These are phyloP conservation scores for Etheostoma nigrum DNA, from an alignment of 2,797 vertebrate genomes.

Conservation along the genomic window DNA sequence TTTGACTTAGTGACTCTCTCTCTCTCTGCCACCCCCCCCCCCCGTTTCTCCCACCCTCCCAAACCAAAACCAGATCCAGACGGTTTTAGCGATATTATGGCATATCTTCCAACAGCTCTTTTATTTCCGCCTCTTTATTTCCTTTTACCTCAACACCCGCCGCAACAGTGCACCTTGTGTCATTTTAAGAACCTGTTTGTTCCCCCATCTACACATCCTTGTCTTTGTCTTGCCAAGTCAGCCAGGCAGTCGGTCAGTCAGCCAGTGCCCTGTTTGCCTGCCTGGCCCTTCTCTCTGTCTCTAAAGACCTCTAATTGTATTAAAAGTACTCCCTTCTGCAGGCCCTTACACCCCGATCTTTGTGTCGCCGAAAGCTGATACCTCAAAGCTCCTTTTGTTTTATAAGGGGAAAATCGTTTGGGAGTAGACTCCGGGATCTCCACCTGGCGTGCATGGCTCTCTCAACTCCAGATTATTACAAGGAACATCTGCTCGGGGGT, in stretches of 20 bases:
- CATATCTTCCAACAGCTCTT: conserved; percentile 61
- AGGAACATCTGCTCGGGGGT: conserved; percentile 88
- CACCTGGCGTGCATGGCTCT: conserved; percentile 87
- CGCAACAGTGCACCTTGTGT: conserved; percentile 48
- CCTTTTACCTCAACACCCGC: conserved; percentile 61
- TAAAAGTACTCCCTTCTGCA: conserved; percentile 79
- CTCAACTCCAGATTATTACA: conserved; percentile 88
- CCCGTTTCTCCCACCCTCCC: conserved; percentile 33
- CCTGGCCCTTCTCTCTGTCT: conserved; percentile 63
- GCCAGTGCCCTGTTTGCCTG: conserved; percentile 64
- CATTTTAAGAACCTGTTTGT: conserved; percentile 70
- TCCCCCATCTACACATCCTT: conserved; percentile 59
- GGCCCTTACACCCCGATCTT: conserved; percentile 81
- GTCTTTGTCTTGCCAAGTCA: conserved; percentile 63
- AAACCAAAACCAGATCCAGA: conserved; percentile 74
- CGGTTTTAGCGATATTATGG: conserved; percentile 75
- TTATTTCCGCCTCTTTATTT: conserved; percentile 71
- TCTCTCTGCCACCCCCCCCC: conserved; percentile 14
- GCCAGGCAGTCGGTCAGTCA: conserved; percentile 54
- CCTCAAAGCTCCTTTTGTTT: conserved; percentile 89
- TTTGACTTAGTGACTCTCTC: conserved; percentile 69
- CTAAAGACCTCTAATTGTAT: conserved; percentile 86
- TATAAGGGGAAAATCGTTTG: conserved; percentile 79
- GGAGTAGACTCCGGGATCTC: conserved; percentile 83
- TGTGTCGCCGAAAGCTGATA: conserved; percentile 84